phyloP scores from a whole-genome alignment of 2,888 invertebrate genomes.

The Allophyes oxyacanthae region DNA sequence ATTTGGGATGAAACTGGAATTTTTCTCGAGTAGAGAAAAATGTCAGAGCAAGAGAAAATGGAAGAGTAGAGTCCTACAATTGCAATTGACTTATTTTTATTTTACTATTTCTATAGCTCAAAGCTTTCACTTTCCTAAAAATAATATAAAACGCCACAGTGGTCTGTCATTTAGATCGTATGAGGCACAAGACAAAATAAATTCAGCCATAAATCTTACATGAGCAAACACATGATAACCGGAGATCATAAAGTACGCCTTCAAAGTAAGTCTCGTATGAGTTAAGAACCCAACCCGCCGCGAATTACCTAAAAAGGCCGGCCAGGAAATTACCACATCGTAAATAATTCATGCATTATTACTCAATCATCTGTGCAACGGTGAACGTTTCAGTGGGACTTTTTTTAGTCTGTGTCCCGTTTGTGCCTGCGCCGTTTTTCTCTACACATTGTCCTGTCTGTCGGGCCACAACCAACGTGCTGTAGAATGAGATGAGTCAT shows the following conservation, averaged over 20 bases:
- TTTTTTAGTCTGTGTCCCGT: constrained; percentile 66
- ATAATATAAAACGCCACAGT: background rate
- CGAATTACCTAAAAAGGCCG: constrained; percentile 76
- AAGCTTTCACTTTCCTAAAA: too few relatives aligned
- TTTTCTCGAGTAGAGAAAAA: too few relatives aligned
- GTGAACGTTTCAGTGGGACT: constrained; percentile 74
- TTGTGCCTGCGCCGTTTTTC: constrained; percentile 70
- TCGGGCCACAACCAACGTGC: constrained; percentile 46
- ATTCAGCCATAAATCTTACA: constrained; percentile 62
- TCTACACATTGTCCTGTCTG: constrained; percentile 78
- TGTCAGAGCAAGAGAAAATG: too few relatives aligned
- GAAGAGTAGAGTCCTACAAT: too few relatives aligned
- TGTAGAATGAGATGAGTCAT: constrained; percentile 56
- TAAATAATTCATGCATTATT: constrained; percentile 88
- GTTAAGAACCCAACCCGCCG: constrained; percentile 59
- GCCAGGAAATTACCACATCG: constrained; percentile 82
- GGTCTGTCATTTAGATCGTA: constrained; percentile 4
- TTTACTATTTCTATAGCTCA: too few relatives aligned
- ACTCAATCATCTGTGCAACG: constrained; percentile 83
- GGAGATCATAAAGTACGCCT: constrained; percentile 64
- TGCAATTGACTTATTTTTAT: too few relatives aligned
- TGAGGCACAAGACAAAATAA: constrained; percentile 23
- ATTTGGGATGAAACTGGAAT: too few relatives aligned
- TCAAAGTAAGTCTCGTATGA: constrained; percentile 58
- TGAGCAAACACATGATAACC: constrained; percentile 60